Evolutionary conservation across 2,113 vertebrate genomes (phyloP).

Genomic region (Eurystomus gularis): DNA sequence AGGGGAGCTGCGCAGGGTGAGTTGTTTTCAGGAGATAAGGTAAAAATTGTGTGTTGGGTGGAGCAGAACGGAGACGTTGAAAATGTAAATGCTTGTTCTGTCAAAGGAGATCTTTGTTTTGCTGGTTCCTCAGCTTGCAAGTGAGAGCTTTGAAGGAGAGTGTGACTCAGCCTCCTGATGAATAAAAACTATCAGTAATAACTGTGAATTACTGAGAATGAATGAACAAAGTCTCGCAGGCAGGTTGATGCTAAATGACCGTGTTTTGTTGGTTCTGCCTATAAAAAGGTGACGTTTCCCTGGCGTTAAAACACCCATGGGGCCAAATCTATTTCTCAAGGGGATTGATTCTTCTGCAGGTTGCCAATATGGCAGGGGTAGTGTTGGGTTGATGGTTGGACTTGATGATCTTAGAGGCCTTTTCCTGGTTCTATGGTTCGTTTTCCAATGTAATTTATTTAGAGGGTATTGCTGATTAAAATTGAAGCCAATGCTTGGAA

Average conservation of each 20-base stretch:
- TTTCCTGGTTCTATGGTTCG: too few relatives aligned
- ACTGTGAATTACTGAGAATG: not conserved
- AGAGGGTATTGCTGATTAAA: not conserved
- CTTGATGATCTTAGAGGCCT: too few relatives aligned
- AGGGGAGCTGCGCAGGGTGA: not conserved
- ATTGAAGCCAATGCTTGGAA: not conserved
- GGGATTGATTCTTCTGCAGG: not conserved
- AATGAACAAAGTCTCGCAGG: not conserved
- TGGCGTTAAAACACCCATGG: not conserved
- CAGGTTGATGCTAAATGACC: not conserved
- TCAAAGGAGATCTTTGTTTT: not conserved
- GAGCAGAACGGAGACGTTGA: not conserved
- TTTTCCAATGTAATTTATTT: not conserved
- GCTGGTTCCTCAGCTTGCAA: not conserved
- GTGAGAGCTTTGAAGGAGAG: not conserved
- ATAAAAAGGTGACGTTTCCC: accelerated
- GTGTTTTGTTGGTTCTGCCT: not conserved
- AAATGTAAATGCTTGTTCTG: not conserved
- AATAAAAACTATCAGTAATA: not conserved
- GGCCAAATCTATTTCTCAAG: not conserved
- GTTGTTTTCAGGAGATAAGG: not conserved
- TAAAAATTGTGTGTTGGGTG: accelerated
- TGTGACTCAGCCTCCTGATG: not conserved
- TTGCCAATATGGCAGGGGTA: not conserved
- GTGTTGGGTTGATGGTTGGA: too few relatives aligned